Base-by-base conservation (phyloP, 1,140 invertebrate species). In the Prorops nasuta region DNA sequence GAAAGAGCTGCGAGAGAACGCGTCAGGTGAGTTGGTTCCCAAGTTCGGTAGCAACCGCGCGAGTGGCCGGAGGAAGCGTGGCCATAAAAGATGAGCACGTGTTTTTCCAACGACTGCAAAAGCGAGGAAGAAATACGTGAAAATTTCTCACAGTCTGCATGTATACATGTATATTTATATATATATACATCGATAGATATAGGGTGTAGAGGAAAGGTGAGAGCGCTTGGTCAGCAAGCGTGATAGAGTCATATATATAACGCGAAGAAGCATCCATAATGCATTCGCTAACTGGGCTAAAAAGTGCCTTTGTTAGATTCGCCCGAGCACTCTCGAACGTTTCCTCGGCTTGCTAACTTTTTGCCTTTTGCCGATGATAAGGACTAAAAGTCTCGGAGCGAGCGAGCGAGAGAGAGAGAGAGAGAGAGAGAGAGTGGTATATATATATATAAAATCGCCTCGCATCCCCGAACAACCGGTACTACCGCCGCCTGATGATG, bases 161-260 rank as follows among this genome's bases (percentile, higher is more conserved):
- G n/a, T n/a, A n/a, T n/a, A n/a, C n/a, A n/a, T n/a, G n/a, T n/a
- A n/a, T n/a, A n/a, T n/a, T n/a, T n/a, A n/a, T n/a, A n/a, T n/a
- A n/a, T n/a, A n/a, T n/a, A n/a, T n/a, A n/a, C n/a, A n/a, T n/a
- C n/a, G n/a, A n/a, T n/a, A n/a, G n/a, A n/a, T n/a, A n/a, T n/a
- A n/a, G 36, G 38, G 12, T 24, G 22, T 18, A 46, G 36, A 44
- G 48, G 39, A 28, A 37, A 44, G 42, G 40, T 12, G 14, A 46
- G 19, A 22, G n/a, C 22, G 10, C 4, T 10, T 10, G 10, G 24
- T 10, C 4, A 28, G 10, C 24, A 51, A 44, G 49, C 61, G 63
- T 67, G 66, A 74, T 72, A 69, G 63, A 71, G 69, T 70, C 69
- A 74, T 74, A 71, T n/a, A n/a, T 67, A 71, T 69, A 72, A 70